Evolutionary conservation across 2,113 vertebrate species (phyloP), one percentile per base, ranked within the genome.

Genomic region (Laterallus jamaicensis): DNA sequence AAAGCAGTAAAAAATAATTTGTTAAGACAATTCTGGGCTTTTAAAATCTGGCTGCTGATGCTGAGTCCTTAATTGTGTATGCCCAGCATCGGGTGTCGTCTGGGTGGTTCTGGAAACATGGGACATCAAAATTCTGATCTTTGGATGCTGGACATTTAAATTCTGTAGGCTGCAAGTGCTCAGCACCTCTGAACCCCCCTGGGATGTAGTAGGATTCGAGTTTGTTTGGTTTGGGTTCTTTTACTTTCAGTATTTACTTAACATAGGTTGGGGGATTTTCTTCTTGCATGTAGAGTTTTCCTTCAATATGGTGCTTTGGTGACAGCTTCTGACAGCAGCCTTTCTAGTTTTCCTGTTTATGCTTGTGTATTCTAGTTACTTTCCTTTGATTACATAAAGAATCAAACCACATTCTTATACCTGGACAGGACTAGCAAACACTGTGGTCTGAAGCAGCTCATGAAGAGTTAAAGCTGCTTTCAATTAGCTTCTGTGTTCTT

Each of bases 401-500:
- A 44, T 64, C 58, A 87, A 85, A n/a, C 1, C 49, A 35, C n/a
- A 39, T 79, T 88, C 16, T 82, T 82, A 2, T 59, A 1, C 62
- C 40, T 82, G 74, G 60, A 71, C 52, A 86, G 66, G 42, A 78
- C 64, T 59, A 42, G 60, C 21, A 74, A 70, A 49, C 44, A 19
- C 21, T 1, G 0, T 37, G n/a, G 47, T 78, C 19, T 90, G 58
- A 73, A 81, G 86, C 58, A 92, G 91, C 62, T 93, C 50, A 5
- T 25, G 42, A 94, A 90, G 93, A 82, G 93, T 97, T 96, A 96
- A 96, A 93, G 88, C 90, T 95, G 69, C 69, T 91, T 93, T 82
- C 88, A 76, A 6, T 94, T 82, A 94, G 66, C 69, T 73, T 3
- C 83, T 15, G 24, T 90, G 54, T 58, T 90, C 77, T 86, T 6